phyloP scores from a whole-genome alignment of 1,140 invertebrate genomes.

The Heliconius hewitsoni region DNA sequence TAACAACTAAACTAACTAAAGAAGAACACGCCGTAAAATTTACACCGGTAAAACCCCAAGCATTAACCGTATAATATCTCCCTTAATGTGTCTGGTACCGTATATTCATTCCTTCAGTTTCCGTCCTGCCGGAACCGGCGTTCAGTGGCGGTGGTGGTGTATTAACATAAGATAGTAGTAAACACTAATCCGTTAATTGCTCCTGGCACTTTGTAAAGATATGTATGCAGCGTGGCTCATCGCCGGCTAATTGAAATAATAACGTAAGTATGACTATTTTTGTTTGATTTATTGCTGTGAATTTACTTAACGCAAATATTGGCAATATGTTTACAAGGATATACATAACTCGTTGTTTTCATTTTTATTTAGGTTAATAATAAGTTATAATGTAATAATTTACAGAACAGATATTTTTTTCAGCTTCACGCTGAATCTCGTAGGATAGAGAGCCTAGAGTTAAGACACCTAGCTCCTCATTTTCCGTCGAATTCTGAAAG shows the following conservation, averaged over 20 bases:
- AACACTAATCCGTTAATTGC: conserved; percentile 38
- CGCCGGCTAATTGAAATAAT: too few species aligned
- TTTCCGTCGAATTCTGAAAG: too few species aligned
- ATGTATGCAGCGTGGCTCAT: background rate
- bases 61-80: background rate
- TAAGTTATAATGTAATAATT: background rate
- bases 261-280: background rate
- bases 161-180: conserved; percentile 37
- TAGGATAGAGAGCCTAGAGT: too few species aligned
- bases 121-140: conserved; percentile 33
- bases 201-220: conserved; percentile 8
- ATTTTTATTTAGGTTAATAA: background rate
- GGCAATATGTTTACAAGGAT: background rate
- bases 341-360: background rate
- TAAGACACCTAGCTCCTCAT: too few species aligned
- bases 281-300: background rate
- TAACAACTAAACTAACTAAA: background rate
- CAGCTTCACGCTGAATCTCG: too few species aligned
- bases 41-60: background rate
- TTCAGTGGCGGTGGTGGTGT: conserved; percentile 4
- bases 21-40: background rate
- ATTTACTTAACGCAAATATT: background rate
- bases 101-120: conserved; percentile 19
- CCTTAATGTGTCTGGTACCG: conserved; percentile 9
- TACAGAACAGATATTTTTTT: background rate